Evolutionary conservation across 1,140 invertebrate genomes (phyloP).

Genomic region (Drosophila pseudoobscura): DNA sequence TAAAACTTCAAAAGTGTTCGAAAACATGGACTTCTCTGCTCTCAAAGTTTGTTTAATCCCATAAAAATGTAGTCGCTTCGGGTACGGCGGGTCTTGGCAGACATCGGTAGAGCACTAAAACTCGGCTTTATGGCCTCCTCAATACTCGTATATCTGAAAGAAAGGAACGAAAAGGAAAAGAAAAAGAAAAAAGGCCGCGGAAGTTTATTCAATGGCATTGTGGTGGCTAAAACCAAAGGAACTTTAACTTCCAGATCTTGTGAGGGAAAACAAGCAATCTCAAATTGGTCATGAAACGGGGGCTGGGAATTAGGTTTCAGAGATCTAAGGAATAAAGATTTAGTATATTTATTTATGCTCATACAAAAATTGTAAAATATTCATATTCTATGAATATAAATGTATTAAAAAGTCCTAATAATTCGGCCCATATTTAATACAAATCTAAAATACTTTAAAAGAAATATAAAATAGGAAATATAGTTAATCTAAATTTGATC

Average conservation of each 20-base stretch:
- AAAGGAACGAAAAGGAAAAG: constrained; percentile 1
- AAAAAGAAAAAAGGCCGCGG: constrained; percentile 35
- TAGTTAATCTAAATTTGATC: too few species aligned
- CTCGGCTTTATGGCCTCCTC: constrained; percentile 59
- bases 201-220: constrained; percentile 60
- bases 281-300: constrained; percentile 28
- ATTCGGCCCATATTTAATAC: too few species aligned
- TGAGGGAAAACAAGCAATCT: constrained; percentile 40
- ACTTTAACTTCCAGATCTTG: constrained; percentile 18
- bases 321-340: constrained; percentile 9
- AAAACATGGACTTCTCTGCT: constrained; percentile 58
- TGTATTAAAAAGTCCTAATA: too few species aligned
- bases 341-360: background rate
- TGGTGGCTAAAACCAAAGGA: constrained; percentile 20
- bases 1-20: constrained; percentile 81
- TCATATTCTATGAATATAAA: too few species aligned
- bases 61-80: constrained; percentile 70
- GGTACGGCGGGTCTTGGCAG: constrained; percentile 2
- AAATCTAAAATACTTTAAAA: too few species aligned
- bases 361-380: too few species aligned
- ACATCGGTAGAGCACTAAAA: constrained; percentile 60
- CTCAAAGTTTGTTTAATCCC: constrained; percentile 79
- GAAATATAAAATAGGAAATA: too few species aligned
- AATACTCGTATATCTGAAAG: constrained; percentile 8
- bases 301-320: constrained; percentile 2